These are phyloP conservation scores for Pentamera pediparva DNA, from an alignment of 53 echinoderm and acorn worm genomes.

Conservation along the genomic window DNA sequence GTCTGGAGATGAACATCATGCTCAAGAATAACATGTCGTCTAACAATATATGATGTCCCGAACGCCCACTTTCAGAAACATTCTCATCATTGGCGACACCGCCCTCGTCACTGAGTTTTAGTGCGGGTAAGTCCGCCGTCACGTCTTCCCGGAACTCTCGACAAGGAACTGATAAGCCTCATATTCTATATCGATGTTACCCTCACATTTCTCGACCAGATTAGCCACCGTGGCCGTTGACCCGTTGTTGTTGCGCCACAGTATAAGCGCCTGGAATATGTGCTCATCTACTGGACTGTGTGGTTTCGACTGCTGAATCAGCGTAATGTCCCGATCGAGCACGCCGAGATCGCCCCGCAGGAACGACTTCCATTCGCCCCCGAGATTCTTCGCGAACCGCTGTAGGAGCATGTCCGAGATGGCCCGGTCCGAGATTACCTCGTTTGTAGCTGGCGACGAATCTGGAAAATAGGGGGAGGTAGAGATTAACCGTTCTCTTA, in stretches of 20 bases:
- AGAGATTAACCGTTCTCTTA: too few relatives aligned
- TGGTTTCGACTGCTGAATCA: conserved; percentile 11
- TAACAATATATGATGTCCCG: too few relatives aligned
- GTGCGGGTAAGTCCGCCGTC: too few relatives aligned
- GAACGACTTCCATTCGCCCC: conserved; percentile 10
- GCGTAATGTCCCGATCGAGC: background rate
- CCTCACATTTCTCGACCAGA: conserved; percentile 1
- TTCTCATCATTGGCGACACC: too few relatives aligned
- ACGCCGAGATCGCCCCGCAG: background rate
- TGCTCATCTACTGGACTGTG: conserved; percentile 2
- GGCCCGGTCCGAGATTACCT: too few relatives aligned
- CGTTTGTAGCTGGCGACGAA: too few relatives aligned
- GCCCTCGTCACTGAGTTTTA: too few relatives aligned
- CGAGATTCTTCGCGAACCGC: background rate
- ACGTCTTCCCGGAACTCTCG: too few relatives aligned
- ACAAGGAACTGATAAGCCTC: background rate
- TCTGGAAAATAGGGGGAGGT: too few relatives aligned
- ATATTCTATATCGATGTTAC: background rate
- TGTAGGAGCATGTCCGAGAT: conserved; percentile 12
- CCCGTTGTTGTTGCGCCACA: conserved; percentile 8
- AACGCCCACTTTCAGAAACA: too few relatives aligned
- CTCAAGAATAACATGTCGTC: too few relatives aligned
- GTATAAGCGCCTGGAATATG: conserved; percentile 7
- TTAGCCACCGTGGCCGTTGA: background rate
- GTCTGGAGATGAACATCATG: too few relatives aligned